Evolutionary conservation across 1,140 invertebrate genomes (phyloP).

Genomic region (Drosophila malerkotliana): DNA sequence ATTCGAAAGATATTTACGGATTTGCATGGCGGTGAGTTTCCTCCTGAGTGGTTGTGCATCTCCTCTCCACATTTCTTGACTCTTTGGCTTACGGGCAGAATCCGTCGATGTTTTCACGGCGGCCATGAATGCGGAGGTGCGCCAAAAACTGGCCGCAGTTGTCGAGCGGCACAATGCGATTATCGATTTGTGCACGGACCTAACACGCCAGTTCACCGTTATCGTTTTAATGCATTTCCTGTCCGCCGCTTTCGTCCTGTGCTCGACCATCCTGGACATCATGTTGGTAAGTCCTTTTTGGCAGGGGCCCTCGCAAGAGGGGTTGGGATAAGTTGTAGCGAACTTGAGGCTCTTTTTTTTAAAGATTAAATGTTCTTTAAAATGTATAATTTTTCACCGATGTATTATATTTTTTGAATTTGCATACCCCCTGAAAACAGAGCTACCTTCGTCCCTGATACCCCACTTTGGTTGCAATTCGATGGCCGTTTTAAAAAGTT

Average conservation of each 20-base stretch:
- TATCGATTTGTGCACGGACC: conserved; percentile 78
- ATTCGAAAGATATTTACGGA: conserved; percentile 63
- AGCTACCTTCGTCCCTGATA: background rate
- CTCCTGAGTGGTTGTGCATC: background rate
- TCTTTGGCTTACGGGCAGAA: conserved; percentile 1
- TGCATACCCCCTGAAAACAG: background rate
- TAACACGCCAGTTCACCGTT: conserved; percentile 69
- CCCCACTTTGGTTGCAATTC: conserved; percentile 26
- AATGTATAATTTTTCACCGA: too few species aligned
- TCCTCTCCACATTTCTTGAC: conserved; percentile 13
- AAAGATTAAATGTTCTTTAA: too few species aligned
- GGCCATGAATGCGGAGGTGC: conserved; percentile 49
- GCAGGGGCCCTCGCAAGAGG: background rate
- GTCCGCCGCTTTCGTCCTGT: conserved; percentile 75
- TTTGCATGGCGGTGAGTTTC: conserved; percentile 58
- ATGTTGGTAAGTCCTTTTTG: conserved; percentile 69
- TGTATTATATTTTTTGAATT: background rate
- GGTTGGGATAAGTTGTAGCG: background rate
- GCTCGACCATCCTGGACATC: conserved; percentile 76
- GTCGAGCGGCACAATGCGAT: conserved; percentile 76
- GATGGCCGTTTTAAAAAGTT: conserved; percentile 57
- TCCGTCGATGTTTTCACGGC: conserved; percentile 42
- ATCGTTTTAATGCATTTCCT: conserved; percentile 83
- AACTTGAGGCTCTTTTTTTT: too few species aligned
- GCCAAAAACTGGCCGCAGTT: conserved; percentile 37